These are phyloP conservation scores for Pristionchus fissidentatus DNA, from an alignment of 2,888 invertebrate species.

Conservation along the genomic window DNA sequence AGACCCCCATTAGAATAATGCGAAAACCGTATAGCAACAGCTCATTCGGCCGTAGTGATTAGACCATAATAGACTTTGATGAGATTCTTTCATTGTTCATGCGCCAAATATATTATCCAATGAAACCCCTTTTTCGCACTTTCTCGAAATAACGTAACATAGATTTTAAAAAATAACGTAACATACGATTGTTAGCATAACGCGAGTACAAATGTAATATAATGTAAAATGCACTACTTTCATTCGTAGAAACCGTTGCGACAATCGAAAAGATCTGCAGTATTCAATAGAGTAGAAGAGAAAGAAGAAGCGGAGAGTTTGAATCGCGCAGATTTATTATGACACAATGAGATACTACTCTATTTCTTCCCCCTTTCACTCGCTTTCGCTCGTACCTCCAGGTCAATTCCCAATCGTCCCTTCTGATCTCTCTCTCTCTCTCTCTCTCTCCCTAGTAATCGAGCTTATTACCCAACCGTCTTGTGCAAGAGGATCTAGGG, in stretches of 20 bases:
- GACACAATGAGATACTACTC: constrained; percentile 13
- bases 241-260: too few relatives aligned
- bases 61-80: too few relatives aligned
- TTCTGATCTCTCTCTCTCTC: constrained; percentile 10
- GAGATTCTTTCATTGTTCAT: too few relatives aligned
- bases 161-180: too few relatives aligned
- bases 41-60: not conserved
- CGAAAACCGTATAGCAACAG: constrained; percentile 24
- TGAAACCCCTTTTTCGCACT: too few relatives aligned
- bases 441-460: too few relatives aligned
- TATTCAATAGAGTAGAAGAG: not conserved
- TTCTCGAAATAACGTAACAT: too few relatives aligned
- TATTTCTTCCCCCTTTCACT: not conserved
- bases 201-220: too few relatives aligned
- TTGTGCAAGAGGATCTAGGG: not conserved
- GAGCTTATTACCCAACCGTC: constrained; percentile 23
- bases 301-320: not conserved
- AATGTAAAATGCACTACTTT: too few relatives aligned
- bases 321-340: constrained; percentile 42
- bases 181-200: too few relatives aligned
- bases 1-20: constrained; percentile 30
- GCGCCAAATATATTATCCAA: too few relatives aligned
- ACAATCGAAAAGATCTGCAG: constrained; percentile 31
- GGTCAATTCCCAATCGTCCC: constrained; percentile 6
- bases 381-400: constrained; percentile 3